phyloP scores from a whole-genome alignment of 2,113 vertebrate species.

The Microtus montanus region DNA sequence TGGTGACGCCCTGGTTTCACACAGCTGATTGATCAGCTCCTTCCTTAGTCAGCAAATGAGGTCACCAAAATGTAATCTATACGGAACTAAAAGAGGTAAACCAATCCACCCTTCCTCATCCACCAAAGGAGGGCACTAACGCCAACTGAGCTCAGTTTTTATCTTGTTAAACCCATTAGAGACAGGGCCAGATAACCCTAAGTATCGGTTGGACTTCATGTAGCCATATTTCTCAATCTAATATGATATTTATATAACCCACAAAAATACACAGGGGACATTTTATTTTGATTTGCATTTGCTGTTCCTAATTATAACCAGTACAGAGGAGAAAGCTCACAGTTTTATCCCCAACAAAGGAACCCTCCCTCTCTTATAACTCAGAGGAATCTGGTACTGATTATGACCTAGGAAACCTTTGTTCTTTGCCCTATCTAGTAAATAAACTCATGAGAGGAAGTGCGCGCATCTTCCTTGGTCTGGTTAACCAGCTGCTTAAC shows the following conservation, averaged over 20 bases:
- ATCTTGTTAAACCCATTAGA: background rate
- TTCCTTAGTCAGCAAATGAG: background rate
- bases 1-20: background rate
- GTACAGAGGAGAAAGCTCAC: background rate
- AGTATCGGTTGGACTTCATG: background rate
- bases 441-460: conserved; percentile 14
- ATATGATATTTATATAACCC: background rate
- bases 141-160: background rate
- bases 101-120: background rate
- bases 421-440: background rate
- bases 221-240: background rate
- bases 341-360: background rate
- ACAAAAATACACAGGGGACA: background rate
- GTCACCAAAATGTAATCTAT: background rate
- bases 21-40: background rate
- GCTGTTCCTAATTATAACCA: background rate
- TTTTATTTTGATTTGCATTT: background rate
- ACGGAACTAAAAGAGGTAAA: background rate
- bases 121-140: background rate
- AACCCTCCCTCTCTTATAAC: background rate
- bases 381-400: background rate
- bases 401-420: background rate
- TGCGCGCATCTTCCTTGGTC: background rate
- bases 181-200: background rate
- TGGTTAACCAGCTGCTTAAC: background rate